phyloP scores from a whole-genome alignment of 2,888 invertebrate genomes.

The Hylaea fasciaria region DNA sequence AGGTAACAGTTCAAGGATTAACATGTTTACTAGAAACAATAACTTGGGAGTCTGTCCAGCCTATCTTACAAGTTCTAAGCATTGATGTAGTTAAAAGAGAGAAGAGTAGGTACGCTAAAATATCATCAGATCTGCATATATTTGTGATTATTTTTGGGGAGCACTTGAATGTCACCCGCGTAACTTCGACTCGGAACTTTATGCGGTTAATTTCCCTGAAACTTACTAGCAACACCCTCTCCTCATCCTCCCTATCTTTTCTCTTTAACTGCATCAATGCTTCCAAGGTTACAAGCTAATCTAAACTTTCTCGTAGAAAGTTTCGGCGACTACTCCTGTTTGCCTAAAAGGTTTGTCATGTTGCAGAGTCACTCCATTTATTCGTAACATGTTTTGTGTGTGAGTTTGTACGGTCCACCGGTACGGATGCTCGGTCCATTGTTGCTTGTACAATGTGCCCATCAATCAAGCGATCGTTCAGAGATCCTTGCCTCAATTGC shows the following conservation, averaged over 20 bases:
- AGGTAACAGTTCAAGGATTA: conserved; percentile 1
- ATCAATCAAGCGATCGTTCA: conserved; percentile 52
- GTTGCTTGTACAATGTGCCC: conserved; percentile 61
- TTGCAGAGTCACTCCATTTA: conserved; percentile 19
- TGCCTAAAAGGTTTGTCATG: conserved; percentile 57
- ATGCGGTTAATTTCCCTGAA: too few species aligned
- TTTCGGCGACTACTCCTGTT: conserved; percentile 8
- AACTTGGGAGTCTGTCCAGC: not conserved
- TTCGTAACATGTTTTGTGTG: conserved; percentile 40
- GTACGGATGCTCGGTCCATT: conserved; percentile 57
- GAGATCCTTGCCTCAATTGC: conserved; percentile 38
- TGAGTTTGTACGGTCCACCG: conserved; percentile 16
- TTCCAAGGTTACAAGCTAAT: conserved; percentile 9
- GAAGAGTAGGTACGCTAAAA: too few species aligned
- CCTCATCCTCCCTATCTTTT: too few species aligned
- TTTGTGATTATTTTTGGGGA: too few species aligned
- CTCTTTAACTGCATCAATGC: too few species aligned
- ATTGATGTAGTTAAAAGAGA: too few species aligned
- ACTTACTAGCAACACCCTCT: too few species aligned
- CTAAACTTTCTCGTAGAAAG: conserved; percentile 15
- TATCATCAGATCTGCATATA: too few species aligned
- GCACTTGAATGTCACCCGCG: too few species aligned
- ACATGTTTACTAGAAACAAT: conserved; percentile 1
- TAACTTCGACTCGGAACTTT: too few species aligned
- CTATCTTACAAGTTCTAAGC: too few species aligned